These are phyloP conservation scores for Ips typographus DNA, from an alignment of 1,140 invertebrate genomes.

Conservation along the genomic window DNA sequence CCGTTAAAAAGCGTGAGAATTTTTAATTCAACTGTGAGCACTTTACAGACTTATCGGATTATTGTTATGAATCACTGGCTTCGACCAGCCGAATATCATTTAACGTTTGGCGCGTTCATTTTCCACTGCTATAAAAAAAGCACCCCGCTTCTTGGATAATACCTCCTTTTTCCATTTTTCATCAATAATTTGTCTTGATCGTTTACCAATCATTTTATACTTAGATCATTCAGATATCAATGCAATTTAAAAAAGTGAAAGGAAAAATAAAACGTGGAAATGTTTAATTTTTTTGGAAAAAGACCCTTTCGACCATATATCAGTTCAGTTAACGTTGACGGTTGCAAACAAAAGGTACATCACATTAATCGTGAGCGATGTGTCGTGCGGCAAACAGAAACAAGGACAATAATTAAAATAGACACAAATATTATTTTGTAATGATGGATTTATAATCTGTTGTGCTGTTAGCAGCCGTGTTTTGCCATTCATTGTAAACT, in stretches of 20 bases:
- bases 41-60: conserved; percentile 32
- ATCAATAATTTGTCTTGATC: conserved; percentile 28
- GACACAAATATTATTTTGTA: conserved; percentile 37
- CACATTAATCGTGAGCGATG: conserved; percentile 24
- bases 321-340: conserved; percentile 10
- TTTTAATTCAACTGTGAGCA: conserved; percentile 35
- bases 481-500: conserved; percentile 35
- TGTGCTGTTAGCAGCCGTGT: conserved; percentile 35
- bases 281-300: not conserved
- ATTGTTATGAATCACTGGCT: conserved; percentile 34
- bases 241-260: too few species aligned
- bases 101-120: conserved; percentile 30
- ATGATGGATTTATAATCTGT: conserved; percentile 37
- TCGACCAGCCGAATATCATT: conserved; percentile 22
- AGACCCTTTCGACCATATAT: conserved; percentile 4
- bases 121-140: conserved; percentile 21
- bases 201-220: conserved; percentile 30
- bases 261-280: too few species aligned
- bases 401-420: conserved; percentile 36
- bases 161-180: conserved; percentile 25
- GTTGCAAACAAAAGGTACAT: conserved; percentile 31
- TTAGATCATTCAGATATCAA: not conserved
- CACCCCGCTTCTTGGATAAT: conserved; percentile 18
- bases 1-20: conserved; percentile 42
- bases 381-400: conserved; percentile 33